phyloP scores from a whole-genome alignment of 2,888 invertebrate genomes.

The Bursaphelenchus okinawaensis region DNA sequence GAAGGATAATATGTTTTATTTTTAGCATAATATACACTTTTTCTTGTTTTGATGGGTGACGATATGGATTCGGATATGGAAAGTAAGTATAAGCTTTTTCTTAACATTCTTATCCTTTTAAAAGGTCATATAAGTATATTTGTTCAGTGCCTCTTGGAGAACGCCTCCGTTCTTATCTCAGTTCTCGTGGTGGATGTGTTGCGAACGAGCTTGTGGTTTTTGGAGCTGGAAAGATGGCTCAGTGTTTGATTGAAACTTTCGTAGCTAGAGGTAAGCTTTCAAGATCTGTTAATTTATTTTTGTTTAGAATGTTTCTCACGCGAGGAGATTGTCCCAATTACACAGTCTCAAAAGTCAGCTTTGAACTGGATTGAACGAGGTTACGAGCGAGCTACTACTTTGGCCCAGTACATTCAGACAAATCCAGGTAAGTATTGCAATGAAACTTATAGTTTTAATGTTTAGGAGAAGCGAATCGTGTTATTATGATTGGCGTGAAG shows the following conservation, averaged over 20 bases:
- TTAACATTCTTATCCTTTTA: background rate
- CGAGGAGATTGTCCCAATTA: constrained; percentile 14
- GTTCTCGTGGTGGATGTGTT: background rate
- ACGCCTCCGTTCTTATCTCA: background rate
- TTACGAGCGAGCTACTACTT: background rate
- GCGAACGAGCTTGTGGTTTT: constrained; percentile 68
- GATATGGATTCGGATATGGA: background rate
- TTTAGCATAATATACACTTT: background rate
- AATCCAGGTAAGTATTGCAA: background rate
- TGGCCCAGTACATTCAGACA: background rate
- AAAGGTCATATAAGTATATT: too few relatives aligned
- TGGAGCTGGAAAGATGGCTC: constrained; percentile 86
- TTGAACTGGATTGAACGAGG: constrained; percentile 9
- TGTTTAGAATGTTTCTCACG: constrained; percentile 8
- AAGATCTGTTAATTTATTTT: background rate
- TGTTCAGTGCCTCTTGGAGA: background rate
- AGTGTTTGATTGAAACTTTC: constrained; percentile 74
- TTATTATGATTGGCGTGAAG: constrained; percentile 83
- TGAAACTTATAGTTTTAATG: background rate
- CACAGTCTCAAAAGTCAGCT: constrained; percentile 16
- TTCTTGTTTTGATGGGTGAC: background rate
- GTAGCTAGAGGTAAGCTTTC: constrained; percentile 66
- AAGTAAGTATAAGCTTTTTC: too few relatives aligned
- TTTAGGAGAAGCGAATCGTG: constrained; percentile 26
- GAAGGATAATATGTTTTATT: too few relatives aligned